A percentile compares a stretch with the other conserved stretches of the same genome.
Evolutionary conservation across 2,888 invertebrate species (phyloP).

Genomic region (Phymatocera aterrima): DNA sequence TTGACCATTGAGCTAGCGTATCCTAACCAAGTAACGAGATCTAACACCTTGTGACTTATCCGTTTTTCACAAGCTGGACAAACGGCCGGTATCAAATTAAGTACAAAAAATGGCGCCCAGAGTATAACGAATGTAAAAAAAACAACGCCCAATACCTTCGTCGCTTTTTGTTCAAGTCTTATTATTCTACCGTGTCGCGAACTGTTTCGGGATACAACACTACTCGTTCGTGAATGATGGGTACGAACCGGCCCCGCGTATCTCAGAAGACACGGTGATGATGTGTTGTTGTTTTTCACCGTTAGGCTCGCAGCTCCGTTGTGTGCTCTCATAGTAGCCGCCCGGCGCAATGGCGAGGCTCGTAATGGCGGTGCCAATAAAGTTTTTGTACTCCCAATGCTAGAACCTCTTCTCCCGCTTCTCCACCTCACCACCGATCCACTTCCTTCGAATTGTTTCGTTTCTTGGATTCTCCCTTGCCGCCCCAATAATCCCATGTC

Average conservation of each 20-base stretch:
- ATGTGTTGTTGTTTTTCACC: constrained; percentile 75
- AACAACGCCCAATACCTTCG: constrained; percentile 95
- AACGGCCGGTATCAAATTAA: constrained; percentile 90
- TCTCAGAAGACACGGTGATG: constrained; percentile 77
- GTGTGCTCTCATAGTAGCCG: constrained; percentile 80
- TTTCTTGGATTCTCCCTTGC: constrained; percentile 74
- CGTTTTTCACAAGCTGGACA: constrained; percentile 88
- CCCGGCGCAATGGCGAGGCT: constrained; percentile 77
- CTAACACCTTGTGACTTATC: constrained; percentile 87
- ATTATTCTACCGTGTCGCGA: constrained; percentile 90
- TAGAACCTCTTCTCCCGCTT: constrained; percentile 82
- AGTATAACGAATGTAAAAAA: constrained; percentile 96
- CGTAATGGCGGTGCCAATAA: constrained; percentile 63
- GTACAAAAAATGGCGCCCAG: constrained; percentile 97
- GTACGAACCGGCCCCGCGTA: constrained; percentile 79
- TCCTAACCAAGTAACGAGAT: constrained; percentile 94
- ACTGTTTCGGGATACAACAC: constrained; percentile 88
- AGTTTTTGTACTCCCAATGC: constrained; percentile 81
- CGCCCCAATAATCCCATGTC: constrained; percentile 55
- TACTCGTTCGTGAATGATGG: constrained; percentile 88
- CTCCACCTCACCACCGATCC: constrained; percentile 84
- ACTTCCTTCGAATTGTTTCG: constrained; percentile 71
- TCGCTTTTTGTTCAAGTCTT: constrained; percentile 95
- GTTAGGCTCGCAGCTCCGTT: constrained; percentile 67
- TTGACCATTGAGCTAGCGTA: constrained; percentile 97